These are phyloP conservation scores for Pimephales promelas DNA, from an alignment of 2,113 vertebrate species.

Conservation along the genomic window DNA sequence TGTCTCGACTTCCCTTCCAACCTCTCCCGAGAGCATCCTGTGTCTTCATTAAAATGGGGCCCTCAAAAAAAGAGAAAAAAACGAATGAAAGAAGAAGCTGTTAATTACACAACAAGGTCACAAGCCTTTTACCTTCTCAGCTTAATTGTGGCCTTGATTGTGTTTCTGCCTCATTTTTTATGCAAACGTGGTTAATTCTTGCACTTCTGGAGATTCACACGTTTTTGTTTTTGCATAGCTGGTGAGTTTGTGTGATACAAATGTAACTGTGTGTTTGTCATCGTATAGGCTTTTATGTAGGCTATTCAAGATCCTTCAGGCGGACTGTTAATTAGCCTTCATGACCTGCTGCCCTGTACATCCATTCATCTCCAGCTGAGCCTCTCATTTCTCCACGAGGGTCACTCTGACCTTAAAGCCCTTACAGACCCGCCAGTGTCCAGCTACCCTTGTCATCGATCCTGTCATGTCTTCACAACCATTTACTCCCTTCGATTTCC, in stretches of 20 bases:
- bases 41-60: constrained; percentile 69
- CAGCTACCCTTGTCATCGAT: constrained; percentile 1
- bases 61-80: constrained; percentile 41
- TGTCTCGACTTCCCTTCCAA: constrained; percentile 58
- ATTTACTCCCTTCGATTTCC: constrained; percentile 15
- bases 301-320: background rate
- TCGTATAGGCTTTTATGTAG: background rate
- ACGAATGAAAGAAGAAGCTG: constrained; percentile 69
- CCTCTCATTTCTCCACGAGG: background rate
- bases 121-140: constrained; percentile 68
- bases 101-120: constrained; percentile 78
- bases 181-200: constrained; percentile 59
- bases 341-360: background rate
- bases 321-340: background rate
- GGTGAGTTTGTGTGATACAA: background rate
- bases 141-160: constrained; percentile 71
- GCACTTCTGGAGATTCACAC: constrained; percentile 20
- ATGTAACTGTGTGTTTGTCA: background rate
- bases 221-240: background rate
- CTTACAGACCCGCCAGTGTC: background rate
- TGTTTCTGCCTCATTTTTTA: constrained; percentile 64
- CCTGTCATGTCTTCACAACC: background rate
- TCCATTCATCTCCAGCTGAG: background rate
- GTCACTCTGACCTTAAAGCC: constrained; percentile 9
- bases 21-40: constrained; percentile 60